Base-by-base conservation (phyloP, 2,797 vertebrate genomes). In the Myotis vivesi region DNA sequence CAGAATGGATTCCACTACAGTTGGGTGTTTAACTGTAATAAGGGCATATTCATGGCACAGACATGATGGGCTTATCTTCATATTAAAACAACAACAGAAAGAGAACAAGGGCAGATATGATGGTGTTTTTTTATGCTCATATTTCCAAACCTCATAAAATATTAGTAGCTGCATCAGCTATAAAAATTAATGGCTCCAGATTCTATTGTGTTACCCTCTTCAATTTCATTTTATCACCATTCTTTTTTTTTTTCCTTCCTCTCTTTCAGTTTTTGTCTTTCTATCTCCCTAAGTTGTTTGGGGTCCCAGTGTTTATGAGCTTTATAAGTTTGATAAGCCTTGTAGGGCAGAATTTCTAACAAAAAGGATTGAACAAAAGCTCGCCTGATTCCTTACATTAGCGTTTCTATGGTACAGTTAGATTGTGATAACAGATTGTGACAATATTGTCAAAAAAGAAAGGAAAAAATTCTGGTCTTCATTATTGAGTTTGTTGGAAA, bases 171-270 rank as follows among this genome's bases (percentile, higher is more conserved):
- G 98, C 92, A 96, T 97, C 95, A 96, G 97, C 97, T 97, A 97
- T 98, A 98, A 98, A 98, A 98, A 98, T 98, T 98, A 98, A 98
- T 98, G 98, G 97, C 96, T 97, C 89, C 82, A 87, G 97, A 97
- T 97, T 95, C 96, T 97, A 98, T 97, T 97, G 96, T 96, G 95
- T 94, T 95, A 87, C 89, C 93, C 95, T 97, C 96, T 97, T 98
- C 97, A 95, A 94, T 97, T 98, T 97, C 92, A 90, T 97, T 98
- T 98, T 98, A 98, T 96, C 88, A 77, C 75, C n/a, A n/a, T 89
- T 83, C 94, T 87, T 94, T 68, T 94, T 85, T 66, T 94, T 85
- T 20, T 23, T 49, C 62, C 72, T 77, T 41, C 59, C 68, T 30
- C 15, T 92, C 68, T 77, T 85, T 87, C 76, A 55, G 51, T 81